Percentiles rank a stretch among this genome's conserved stretches.
These are phyloP conservation scores for Sylvia atricapilla DNA, from an alignment of 2,113 vertebrate genomes.

Conservation along the genomic window DNA sequence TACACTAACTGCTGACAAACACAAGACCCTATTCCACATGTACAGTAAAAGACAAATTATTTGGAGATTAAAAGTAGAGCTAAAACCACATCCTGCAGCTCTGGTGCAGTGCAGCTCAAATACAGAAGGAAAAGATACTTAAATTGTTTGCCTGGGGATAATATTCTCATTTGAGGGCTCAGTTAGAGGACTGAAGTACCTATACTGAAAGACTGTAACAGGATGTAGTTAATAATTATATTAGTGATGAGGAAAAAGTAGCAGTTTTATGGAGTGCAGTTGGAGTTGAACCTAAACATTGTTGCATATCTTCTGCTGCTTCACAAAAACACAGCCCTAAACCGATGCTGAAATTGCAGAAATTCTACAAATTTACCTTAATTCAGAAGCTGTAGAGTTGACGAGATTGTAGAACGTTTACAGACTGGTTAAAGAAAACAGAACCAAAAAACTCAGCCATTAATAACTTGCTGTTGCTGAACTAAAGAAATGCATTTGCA, in stretches of 20 bases:
- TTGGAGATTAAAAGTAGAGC: not conserved
- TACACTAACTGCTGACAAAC: not conserved
- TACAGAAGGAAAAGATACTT: not conserved
- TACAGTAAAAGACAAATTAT: not conserved
- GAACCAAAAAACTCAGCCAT: accelerated
- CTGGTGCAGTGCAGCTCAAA: not conserved
- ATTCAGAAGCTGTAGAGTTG: not conserved
- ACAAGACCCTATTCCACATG: not conserved
- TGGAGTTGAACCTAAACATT: not conserved
- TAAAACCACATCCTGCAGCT: not conserved
- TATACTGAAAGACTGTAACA: not conserved
- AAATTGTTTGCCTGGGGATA: not conserved
- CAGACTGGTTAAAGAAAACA: not conserved
- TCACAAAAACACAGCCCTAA: not conserved
- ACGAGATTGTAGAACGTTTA: not conserved
- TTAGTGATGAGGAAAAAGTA: not conserved
- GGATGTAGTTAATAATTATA: not conserved
- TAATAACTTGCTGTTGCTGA: not conserved
- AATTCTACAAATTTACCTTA: not conserved
- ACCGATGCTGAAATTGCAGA: not conserved
- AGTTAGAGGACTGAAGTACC: not conserved
- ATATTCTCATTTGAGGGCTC: not conserved
- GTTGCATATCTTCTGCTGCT: not conserved
- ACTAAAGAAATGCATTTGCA: not conserved
- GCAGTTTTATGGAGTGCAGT: not conserved